Base-by-base conservation (phyloP, 2,797 vertebrate genomes). In the Passerculus sandwichensis region DNA sequence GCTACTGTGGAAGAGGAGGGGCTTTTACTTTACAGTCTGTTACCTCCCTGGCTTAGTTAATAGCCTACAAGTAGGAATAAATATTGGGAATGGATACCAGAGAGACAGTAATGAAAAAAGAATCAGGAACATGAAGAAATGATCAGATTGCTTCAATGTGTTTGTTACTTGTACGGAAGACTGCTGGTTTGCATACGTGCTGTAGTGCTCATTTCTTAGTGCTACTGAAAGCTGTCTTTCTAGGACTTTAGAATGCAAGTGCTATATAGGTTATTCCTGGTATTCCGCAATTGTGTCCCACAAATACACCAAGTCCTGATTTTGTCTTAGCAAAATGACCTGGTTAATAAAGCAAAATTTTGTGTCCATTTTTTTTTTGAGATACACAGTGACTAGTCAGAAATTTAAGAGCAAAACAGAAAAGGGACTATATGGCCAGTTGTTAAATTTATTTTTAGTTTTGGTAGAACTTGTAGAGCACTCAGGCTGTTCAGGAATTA, bases 61-160 rank as follows among this genome's bases (percentile, higher is more conserved):
- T 42, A 44, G 4, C 9, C 19, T 76, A 8, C 12, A 65, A 70
- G 9, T 13, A 67, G 20, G 15, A 74, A 32, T 5, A 66, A 38
- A 40, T 5, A 1, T 29, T 69, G 38, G 13, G 18, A 88, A 81
- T 10, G 8, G 3, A 4, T 67, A 57, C 7, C 6, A 65, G 14
- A 61, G 21, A 59, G 8, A 56, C 7, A 3, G 8, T 22, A 83
- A 56, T 26, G 26, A 80, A 25, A 57, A 87, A 47, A 59, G 5
- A 42, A 22, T 38, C 29, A 50, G 7, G 15, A 69, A 29, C 1
- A 4, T 9, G 20, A 26, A 21, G 59, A 62, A 45, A 45, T 26
- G 0, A 45, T 34, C 15, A n/a, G 13, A 23, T 8, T 26, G 5
- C n/a, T 74, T 70, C 2, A 3, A 17, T 16, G 25, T 1, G 0